phyloP scores from a whole-genome alignment of 2,113 vertebrate genomes.

The Petrocephalus microphthalmus region DNA sequence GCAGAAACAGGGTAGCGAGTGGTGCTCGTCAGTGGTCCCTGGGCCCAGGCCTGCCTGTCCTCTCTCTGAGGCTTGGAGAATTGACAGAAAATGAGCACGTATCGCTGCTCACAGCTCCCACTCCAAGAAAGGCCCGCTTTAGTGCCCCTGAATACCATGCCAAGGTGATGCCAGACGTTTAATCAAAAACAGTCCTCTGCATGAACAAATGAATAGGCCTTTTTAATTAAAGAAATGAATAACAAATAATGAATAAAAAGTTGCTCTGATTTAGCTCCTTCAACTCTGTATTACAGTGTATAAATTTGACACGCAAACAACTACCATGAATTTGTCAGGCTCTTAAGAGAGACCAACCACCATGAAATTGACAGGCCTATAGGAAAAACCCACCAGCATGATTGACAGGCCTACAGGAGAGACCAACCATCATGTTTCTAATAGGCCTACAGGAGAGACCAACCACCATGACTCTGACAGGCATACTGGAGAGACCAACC shows the following conservation, averaged over 20 bases:
- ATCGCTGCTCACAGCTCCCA: background rate
- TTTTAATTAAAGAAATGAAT: background rate
- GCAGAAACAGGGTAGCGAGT: background rate
- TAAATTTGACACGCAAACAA: background rate
- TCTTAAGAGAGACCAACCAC: background rate
- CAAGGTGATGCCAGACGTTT: constrained; percentile 15
- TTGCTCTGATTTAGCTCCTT: background rate
- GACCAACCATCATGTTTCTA: background rate
- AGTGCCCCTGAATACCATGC: background rate
- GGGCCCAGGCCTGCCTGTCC: background rate
- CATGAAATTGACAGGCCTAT: background rate
- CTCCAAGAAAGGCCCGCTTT: constrained; percentile 9
- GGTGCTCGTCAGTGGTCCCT: background rate
- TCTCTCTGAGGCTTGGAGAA: background rate
- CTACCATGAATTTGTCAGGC: background rate
- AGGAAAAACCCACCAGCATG: background rate
- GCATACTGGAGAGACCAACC: too few species aligned
- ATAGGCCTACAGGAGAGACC: background rate
- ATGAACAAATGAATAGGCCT: constrained; percentile 48
- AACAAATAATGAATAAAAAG: background rate
- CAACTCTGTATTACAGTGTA: background rate
- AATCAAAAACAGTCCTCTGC: constrained; percentile 29
- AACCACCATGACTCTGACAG: background rate
- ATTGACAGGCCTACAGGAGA: background rate
- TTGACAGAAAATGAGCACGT: background rate